phyloP scores from a whole-genome alignment of 2,888 invertebrate species.

The Melanargia galathea region DNA sequence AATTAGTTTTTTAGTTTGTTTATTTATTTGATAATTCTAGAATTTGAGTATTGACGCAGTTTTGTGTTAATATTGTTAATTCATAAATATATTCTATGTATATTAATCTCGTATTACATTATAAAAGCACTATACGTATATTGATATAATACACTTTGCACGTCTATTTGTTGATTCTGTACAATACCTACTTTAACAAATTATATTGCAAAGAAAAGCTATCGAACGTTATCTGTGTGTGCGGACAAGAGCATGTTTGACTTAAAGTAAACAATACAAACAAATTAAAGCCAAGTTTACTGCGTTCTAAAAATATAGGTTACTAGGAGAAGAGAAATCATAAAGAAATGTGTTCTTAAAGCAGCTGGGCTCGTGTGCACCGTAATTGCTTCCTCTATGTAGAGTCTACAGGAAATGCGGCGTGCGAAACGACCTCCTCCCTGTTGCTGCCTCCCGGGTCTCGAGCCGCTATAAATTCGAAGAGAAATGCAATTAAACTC shows the following conservation, averaged over 20 bases:
- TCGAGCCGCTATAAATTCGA: conserved; percentile 40
- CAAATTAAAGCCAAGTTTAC: background rate
- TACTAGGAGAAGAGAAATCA: conserved; percentile 45
- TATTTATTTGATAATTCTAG: background rate
- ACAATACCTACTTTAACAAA: no score
- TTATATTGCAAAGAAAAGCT: no score
- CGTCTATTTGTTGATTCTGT: no score
- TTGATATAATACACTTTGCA: no score
- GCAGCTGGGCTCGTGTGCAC: conserved; percentile 40
- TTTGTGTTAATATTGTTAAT: no score
- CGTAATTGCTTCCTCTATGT: conserved; percentile 57
- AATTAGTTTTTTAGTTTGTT: background rate
- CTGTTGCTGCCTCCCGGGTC: conserved; percentile 38
- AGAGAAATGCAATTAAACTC: conserved; percentile 42
- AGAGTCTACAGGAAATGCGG: conserved; percentile 49
- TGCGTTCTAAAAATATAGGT: conserved; percentile 29
- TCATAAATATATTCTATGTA: no score
- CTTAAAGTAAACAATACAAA: no score
- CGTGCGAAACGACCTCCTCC: conserved; percentile 56
- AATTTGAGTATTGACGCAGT: no score
- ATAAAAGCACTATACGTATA: no score
- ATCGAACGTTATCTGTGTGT: no score
- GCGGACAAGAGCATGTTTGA: no score
- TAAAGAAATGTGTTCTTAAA: conserved; percentile 45
- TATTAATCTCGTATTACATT: no score